A percentile compares a stretch with the other conserved stretches of the same genome.
phyloP scores from a whole-genome alignment of 2,113 vertebrate genomes.

The Peromyscus leucopus region DNA sequence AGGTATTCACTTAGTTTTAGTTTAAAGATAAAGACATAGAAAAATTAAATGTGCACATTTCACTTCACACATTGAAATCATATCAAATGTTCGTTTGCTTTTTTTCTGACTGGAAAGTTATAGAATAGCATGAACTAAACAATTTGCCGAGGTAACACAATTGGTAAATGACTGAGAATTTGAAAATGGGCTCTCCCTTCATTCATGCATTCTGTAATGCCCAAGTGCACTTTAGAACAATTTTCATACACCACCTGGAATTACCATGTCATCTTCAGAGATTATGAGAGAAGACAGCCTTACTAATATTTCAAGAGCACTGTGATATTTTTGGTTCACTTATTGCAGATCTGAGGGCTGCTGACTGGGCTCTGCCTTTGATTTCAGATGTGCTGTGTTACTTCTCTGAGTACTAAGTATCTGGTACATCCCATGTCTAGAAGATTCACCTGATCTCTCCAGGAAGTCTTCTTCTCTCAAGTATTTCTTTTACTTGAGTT shows the following conservation, averaged over 20 bases:
- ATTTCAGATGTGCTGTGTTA: neutral
- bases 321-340: neutral
- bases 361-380: neutral
- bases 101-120: neutral
- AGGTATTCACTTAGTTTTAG: neutral
- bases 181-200: neutral
- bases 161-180: neutral
- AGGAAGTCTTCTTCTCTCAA: neutral
- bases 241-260: neutral
- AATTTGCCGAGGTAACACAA: neutral
- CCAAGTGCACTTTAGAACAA: neutral
- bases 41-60: neutral
- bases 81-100: neutral
- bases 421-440: neutral
- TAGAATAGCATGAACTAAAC: neutral
- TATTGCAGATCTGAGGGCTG: neutral
- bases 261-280: neutral
- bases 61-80: neutral
- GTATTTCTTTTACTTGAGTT: neutral
- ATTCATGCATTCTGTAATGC: neutral
- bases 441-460: neutral
- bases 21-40: neutral
- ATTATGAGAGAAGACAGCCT: neutral
- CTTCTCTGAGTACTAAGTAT: neutral
- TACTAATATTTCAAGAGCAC: neutral